Conservation (phyloP, 2,888 invertebrate genomes). For the Cabera pusaria region DNA sequence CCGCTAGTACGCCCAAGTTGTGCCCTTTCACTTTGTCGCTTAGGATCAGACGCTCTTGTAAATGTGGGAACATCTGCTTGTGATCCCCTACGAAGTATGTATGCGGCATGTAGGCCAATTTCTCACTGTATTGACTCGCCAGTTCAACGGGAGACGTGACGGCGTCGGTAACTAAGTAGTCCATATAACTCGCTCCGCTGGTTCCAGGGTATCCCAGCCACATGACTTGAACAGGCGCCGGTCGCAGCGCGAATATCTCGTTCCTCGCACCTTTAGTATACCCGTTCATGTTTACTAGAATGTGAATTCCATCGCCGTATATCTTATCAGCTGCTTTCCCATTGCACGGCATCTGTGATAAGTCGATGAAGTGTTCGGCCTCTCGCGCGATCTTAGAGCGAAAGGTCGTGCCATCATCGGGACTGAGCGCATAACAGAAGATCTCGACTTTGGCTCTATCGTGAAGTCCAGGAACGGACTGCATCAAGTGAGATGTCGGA, state of each 20-base stretch:
- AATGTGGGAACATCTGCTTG: conserved; percentile 99
- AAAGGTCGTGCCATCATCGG: conserved; percentile 99
- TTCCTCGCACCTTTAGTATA: conserved; percentile 99
- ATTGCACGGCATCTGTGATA: conserved; percentile 97
- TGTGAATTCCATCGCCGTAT: conserved; percentile 96
- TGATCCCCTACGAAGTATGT: conserved; percentile 99
- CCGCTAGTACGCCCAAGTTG: conserved; percentile 86
- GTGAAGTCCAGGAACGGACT: conserved; percentile 98
- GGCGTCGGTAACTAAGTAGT: conserved; percentile 97
- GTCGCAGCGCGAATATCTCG: conserved; percentile 98
- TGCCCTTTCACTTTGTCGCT: conserved; percentile 87
- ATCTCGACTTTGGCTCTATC: conserved; percentile 93
- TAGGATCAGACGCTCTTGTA: conserved; percentile 95
- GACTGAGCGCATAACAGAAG: conserved; percentile 96
- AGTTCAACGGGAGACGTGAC: conserved; percentile 97
- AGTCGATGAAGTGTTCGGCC: conserved; percentile 97
- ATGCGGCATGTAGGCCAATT: conserved; percentile 98
- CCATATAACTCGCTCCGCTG: conserved; percentile 99
- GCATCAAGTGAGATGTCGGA: conserved; percentile 99
- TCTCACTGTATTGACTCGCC: conserved; percentile 97
- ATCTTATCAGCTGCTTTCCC: conserved; percentile 99
- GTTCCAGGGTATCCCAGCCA: conserved; percentile 99
- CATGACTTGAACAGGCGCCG: conserved; percentile 99
- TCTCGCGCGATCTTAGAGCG: conserved; percentile 97
- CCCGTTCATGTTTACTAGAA: conserved; percentile 99